phyloP scores from a whole-genome alignment of 2,888 invertebrate genomes.

The Coronaproctus castanopsis region DNA sequence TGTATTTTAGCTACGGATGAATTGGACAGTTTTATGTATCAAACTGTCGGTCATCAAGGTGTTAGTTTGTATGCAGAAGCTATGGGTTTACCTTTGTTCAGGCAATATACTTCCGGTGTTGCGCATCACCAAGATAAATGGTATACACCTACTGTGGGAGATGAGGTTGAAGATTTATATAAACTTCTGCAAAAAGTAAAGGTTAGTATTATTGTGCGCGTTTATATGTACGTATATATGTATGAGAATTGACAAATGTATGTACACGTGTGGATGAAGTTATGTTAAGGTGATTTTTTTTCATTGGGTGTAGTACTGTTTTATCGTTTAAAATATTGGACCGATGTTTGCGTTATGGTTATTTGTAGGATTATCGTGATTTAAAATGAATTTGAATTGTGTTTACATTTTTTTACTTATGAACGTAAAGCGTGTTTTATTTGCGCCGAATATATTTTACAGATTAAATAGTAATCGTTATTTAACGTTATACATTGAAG shows the following conservation, averaged over 20 bases:
- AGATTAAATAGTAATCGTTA: too few relatives aligned
- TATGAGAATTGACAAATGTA: too few relatives aligned
- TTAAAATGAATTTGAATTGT: too few relatives aligned
- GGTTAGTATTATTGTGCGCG: constrained; percentile 28
- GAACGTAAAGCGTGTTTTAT: too few relatives aligned
- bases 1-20: constrained; percentile 51
- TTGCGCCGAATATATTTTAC: too few relatives aligned
- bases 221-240: too few relatives aligned
- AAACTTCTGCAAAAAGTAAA: constrained; percentile 55
- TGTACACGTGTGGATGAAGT: too few relatives aligned
- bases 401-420: too few relatives aligned
- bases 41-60: constrained; percentile 93
- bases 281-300: background rate
- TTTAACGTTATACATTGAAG: too few relatives aligned
- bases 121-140: constrained; percentile 58
- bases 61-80: constrained; percentile 81
- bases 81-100: constrained; percentile 76
- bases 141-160: constrained; percentile 61
- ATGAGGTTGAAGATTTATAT: constrained; percentile 95
- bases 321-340: too few relatives aligned
- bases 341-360: too few relatives aligned
- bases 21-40: constrained; percentile 96
- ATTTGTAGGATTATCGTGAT: too few relatives aligned
- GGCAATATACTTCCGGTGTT: constrained; percentile 61
- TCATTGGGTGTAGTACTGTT: constrained; percentile 7